Evolutionary conservation across 2,888 invertebrate species (phyloP).

Genomic region (Tenodera sinensis): DNA sequence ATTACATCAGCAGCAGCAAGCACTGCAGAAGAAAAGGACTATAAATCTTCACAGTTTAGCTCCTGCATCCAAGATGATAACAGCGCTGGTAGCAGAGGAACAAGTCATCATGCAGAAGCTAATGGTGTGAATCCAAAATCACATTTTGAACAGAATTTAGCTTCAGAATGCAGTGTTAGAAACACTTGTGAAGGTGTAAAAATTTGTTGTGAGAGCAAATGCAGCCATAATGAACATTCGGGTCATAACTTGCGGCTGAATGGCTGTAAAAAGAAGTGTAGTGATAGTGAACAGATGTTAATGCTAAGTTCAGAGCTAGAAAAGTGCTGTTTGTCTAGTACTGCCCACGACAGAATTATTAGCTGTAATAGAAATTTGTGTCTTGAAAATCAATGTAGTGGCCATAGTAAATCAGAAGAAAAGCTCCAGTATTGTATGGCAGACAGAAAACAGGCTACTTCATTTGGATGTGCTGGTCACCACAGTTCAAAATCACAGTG

Average conservation of each 20-base stretch:
- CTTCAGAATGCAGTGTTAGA: background rate
- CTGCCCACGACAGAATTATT: background rate
- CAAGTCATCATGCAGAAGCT: background rate
- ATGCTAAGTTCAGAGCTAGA: background rate
- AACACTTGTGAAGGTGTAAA: background rate
- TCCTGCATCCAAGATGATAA: background rate
- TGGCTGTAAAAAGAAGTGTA: background rate
- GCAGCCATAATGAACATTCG: background rate
- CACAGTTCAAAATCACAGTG: background rate
- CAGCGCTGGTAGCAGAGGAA: background rate
- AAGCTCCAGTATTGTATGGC: background rate
- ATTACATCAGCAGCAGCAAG: background rate
- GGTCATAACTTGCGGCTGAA: background rate
- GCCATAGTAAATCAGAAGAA: background rate
- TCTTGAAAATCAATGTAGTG: background rate
- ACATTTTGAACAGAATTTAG: background rate
- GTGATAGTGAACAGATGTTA: background rate
- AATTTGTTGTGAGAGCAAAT: background rate
- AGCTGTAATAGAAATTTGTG: background rate
- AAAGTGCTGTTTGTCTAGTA: background rate
- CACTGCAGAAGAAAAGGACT: background rate
- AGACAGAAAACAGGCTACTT: background rate
- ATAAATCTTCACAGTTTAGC: background rate
- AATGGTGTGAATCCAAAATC: background rate
- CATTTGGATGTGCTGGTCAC: background rate